Evolutionary conservation across 1,140 invertebrate species (phyloP), one percentile per base, ranked within the genome.

Genomic region (Sitobion miscanthi): DNA sequence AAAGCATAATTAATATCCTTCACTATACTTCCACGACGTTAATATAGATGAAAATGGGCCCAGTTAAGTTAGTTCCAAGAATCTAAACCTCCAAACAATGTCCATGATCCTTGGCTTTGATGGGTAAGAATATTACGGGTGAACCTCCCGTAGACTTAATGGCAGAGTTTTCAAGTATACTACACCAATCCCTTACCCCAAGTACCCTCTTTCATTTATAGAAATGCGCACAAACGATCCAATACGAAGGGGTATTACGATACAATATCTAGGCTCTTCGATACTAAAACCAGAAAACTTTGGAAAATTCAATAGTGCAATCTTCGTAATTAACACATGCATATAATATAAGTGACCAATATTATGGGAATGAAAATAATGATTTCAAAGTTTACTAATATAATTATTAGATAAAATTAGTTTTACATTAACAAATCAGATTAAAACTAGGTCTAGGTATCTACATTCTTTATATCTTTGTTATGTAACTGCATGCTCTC

Each of bases 71-170:
- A 38, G 49, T 89, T 42, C 88, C 35, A 42, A 89, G 35, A 89
- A 77, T 77, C 69, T 91, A 91, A 91, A 69, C 90, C n/a, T n/a
- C 57, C 6, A 83, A 82, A 82, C 45, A 92, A 92, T 83, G 42
- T 52, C 45, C 35, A n/a, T 85, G 47, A 82, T 82, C 91, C 77
- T 85, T 83, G 47, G 47, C n/a, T 83, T 92, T 83, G 69, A 92
- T 49, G 91, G 77, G 91, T 85, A n/a, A 14, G 20, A 69, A 69
- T 69, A 25, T 9, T 45, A 25, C 17, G 57, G 38, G 7, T 20
- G 57, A 57, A 69, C 14, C 57, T 91, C 49, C 38, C 69, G 52
- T 38, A 35, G 90, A 83, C 90, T 91, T 91, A 91, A 91, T 82
- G 45, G 42, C 30, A 25, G 57, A 91, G 42, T 91, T 69, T 77